Evolutionary conservation across 2,888 invertebrate genomes (phyloP).

Genomic region (Dynastes maya): DNA sequence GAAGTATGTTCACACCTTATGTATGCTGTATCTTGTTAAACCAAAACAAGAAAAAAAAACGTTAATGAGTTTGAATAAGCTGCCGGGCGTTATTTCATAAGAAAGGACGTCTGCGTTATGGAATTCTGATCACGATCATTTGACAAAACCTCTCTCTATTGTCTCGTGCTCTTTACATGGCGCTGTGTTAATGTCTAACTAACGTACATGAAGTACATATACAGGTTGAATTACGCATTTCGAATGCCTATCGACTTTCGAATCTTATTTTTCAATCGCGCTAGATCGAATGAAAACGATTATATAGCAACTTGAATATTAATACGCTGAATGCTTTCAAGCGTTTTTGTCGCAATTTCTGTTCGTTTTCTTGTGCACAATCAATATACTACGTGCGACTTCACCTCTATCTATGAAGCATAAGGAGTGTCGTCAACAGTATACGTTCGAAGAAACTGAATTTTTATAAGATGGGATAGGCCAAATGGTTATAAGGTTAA

Average conservation of each 20-base stretch:
- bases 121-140: conserved; percentile 19
- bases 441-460: not conserved
- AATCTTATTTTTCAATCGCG: conserved; percentile 7
- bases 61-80: conserved; percentile 4
- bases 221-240: not conserved
- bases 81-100: not conserved
- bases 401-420: not conserved
- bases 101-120: not conserved
- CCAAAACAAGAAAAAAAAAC: conserved; percentile 10
- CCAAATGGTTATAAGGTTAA: not conserved
- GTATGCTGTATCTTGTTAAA: too few relatives aligned
- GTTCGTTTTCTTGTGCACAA: too few relatives aligned
- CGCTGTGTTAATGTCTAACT: not conserved
- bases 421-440: not conserved
- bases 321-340: not conserved
- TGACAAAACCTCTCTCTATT: conserved; percentile 2
- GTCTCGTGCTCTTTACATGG: conserved; percentile 11
- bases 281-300: conserved; percentile 13
- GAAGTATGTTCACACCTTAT: too few relatives aligned
- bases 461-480: not conserved
- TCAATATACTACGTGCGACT: not conserved
- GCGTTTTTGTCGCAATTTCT: conserved; percentile 2
- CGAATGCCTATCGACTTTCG: conserved; percentile 1
- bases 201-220: not conserved
- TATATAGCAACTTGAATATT: not conserved